Evolutionary conservation across 1,140 invertebrate genomes (phyloP), one percentile per base, ranked within the genome.

Genomic region (Pseudomyrmex dendroicus): DNA sequence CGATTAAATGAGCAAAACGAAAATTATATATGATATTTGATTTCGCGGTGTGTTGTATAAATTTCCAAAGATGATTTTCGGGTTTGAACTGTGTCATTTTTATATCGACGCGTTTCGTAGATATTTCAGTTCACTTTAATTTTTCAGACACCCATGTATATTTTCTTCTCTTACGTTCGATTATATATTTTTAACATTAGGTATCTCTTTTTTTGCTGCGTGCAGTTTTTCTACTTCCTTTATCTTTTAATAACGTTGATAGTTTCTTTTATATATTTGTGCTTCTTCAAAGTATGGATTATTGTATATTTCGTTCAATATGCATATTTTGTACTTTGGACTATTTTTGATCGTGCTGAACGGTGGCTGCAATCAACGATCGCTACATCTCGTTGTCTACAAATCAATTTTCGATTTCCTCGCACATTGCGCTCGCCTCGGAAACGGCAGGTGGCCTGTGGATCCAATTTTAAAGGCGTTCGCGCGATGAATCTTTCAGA

Each of bases 371-470:
- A 56, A 80, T 80, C 25, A 80, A 80, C 22, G 54, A 35, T 35
- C 46, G 54, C 35, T 46, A 17, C n/a, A 57, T 68, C 44, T 72
- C 44, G 76, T 66, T 66, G 61, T 61, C 66, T 80, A 80, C 66
- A 80, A 80, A 80, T 80, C 67, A 80, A 80, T 80, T 80, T 80
- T 80, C 66, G 76, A 80, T 80, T 72, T 80, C 35, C 66, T 80
- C 46, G 66, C 73, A 48, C 61, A n/a, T 17, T 61, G 73, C 17
- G 48, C 66, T 80, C 54, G 52, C 64, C 35, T 57, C 54, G 44
- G 35, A n/a, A 80, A 25, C 76, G 68, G 76, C 76, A 80, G 76
- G 76, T 72, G 66, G 76, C 56, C 15, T 12, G 57, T 72, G 46
- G 54, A 70, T 59, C 54, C 46, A 70, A 80, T 80, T 80, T 80